Conservation (phyloP, 1,140 invertebrate genomes). For the Pogonomyrmex barbatus region DNA sequence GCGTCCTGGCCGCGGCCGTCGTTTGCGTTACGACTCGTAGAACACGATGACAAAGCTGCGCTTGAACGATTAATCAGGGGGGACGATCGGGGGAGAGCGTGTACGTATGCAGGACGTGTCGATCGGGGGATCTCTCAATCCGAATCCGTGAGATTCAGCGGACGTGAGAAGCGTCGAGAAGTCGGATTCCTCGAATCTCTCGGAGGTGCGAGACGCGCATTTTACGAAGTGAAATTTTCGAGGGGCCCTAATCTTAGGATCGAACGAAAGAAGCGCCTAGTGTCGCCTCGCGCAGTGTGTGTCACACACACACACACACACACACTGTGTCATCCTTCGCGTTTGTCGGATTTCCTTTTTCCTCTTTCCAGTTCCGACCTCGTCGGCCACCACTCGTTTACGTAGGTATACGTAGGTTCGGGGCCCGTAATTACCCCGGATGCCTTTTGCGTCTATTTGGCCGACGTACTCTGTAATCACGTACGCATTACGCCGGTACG, state of each 20-base stretch:
- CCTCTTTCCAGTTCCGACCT: background rate
- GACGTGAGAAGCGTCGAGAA: slow-evolving; percentile 24
- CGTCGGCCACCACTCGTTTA: slow-evolving; percentile 16
- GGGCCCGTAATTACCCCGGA: slow-evolving; percentile 53
- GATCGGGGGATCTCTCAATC: background rate
- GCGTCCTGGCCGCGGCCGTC: slow-evolving; percentile 1
- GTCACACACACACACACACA: no score
- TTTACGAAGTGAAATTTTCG: background rate
- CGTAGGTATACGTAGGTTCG: slow-evolving; percentile 36
- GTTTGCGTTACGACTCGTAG: slow-evolving; percentile 42
- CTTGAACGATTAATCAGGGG: slow-evolving; percentile 69
- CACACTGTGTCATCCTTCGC: background rate
- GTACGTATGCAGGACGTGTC: slow-evolving; percentile 55
- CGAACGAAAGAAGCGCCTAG: background rate
- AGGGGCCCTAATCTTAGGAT: background rate
- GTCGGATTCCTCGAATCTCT: background rate
- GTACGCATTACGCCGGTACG: slow-evolving; percentile 56
- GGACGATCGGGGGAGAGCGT: slow-evolving; percentile 48
- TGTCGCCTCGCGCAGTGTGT: background rate
- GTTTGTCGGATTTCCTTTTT: slow-evolving; percentile 2
- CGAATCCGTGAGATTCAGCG: slow-evolving; percentile 17
- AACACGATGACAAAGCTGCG: slow-evolving; percentile 68
- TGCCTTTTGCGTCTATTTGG: slow-evolving; percentile 62
- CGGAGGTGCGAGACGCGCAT: background rate
- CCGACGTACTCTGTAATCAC: slow-evolving; percentile 57